Evolutionary conservation across 64 coral and sea anemone genomes (phyloP).

Genomic region (Montipora efflorescens): DNA sequence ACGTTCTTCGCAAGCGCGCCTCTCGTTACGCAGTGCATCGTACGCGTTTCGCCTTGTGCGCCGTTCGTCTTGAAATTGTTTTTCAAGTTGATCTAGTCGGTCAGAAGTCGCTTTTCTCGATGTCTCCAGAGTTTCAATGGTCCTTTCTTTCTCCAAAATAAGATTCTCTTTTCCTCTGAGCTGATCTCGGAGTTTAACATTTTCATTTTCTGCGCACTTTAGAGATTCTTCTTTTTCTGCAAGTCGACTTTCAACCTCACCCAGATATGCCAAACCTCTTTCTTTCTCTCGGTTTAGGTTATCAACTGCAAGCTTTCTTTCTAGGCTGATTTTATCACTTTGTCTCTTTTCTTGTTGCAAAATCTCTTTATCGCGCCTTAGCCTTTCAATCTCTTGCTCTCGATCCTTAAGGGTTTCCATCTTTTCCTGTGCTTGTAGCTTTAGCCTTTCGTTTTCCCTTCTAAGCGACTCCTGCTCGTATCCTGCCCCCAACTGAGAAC

Average conservation of each 20-base stretch:
- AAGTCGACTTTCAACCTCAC: constrained; percentile 59
- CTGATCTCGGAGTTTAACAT: constrained; percentile 50
- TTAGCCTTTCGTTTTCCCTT: constrained; percentile 59
- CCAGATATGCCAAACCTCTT: constrained; percentile 34
- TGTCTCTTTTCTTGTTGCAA: constrained; percentile 54
- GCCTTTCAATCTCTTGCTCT: constrained; percentile 28
- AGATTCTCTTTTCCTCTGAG: constrained; percentile 44
- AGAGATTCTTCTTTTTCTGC: constrained; percentile 36
- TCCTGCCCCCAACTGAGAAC: constrained; percentile 5
- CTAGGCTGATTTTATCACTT: constrained; percentile 11
- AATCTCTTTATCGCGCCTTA: constrained; percentile 54
- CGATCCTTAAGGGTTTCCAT: constrained; percentile 28
- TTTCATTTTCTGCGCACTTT: constrained; percentile 27
- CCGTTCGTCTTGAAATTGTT: constrained; percentile 43
- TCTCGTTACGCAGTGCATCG: constrained; percentile 57
- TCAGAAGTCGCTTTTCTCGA: constrained; percentile 25
- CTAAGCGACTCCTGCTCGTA: constrained; percentile 61
- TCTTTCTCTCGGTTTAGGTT: constrained; percentile 62
- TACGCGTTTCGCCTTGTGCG: constrained; percentile 30
- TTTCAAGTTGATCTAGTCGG: constrained; percentile 23
- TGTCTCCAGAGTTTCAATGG: constrained; percentile 44
- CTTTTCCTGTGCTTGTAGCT: constrained; percentile 59
- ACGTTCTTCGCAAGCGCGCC: constrained; percentile 48
- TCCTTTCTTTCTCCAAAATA: constrained; percentile 64
- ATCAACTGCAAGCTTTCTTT: constrained; percentile 66